Base-by-base conservation (phyloP, 2,797 vertebrate species). In the Lutjanus argentimaculatus region DNA sequence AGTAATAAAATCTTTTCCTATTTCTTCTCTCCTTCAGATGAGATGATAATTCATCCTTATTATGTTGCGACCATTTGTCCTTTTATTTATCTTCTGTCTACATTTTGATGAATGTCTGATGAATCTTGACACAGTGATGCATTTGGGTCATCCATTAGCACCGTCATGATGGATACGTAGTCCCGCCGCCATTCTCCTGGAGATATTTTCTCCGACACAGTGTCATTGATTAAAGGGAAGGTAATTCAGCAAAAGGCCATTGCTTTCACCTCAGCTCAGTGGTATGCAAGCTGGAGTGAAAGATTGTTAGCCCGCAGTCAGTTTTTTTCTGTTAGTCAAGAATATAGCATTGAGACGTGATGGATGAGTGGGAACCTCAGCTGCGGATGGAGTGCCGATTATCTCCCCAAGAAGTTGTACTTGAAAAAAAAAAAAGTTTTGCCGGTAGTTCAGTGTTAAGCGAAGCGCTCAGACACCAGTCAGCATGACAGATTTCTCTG, bases 201-300 rank as follows among this genome's bases (percentile, higher is more conserved):
- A 92, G 87, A 86, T 84, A 85, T 91, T 93, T 88, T 89, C 80
- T 80, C 77, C 49, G 69, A 77, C 58, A 63, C 68, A 17, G 45
- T 89, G 92, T 90, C 94, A 94, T 93, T 95, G 92, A 95, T 94
- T 94, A 93, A 92, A 89, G 75, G 65, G 75, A 85, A 88, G 76
- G 92, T 87, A 91, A 93, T 93, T 93, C 83, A 83, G 77, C 73
- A 75, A 92, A 94, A 94, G 91, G 90, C 91, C 89, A 78, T 78
- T 49, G 65, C 86, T 90, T 92, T 91, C 86, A 82, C 79, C 87
- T 86, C 69, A 49, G 77, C 78, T 79, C 58, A 53, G 72, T 81
- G 45, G 49, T 79, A 82, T 89, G 87, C 80, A 81, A 82, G 86
- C 72, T 64, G 53, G 61, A 80, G 80, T 88, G 90, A 91, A 85